Evolutionary conservation across 1,140 invertebrate genomes (phyloP).

Genomic region (Vanessa atalanta): DNA sequence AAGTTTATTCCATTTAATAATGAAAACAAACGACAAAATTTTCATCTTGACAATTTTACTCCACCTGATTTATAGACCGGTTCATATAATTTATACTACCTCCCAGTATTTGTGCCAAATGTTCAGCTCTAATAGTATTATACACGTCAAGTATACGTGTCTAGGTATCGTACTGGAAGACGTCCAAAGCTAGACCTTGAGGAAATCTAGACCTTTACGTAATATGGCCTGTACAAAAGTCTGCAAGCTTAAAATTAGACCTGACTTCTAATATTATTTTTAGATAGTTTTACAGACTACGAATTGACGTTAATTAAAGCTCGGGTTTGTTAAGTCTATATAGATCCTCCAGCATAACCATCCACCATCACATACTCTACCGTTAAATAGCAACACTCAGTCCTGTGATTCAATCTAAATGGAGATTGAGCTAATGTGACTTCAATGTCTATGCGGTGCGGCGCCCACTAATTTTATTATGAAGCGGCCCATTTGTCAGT

Average conservation of each 20-base stretch:
- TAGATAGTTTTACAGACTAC: background rate
- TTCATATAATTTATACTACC: background rate
- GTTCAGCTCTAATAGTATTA: background rate
- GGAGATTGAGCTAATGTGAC: too few species aligned
- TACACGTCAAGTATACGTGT: constrained; percentile 2
- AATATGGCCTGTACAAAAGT: background rate
- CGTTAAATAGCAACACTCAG: too few species aligned
- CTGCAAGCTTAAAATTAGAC: background rate
- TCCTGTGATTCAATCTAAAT: too few species aligned
- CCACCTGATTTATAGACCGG: background rate
- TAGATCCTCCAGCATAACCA: too few species aligned
- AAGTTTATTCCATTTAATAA: too few species aligned
- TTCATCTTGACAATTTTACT: background rate
- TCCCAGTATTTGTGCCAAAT: background rate
- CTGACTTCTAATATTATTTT: background rate
- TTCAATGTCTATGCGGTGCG: too few species aligned
- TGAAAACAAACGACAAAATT: too few species aligned
- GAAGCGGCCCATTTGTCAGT: too few species aligned
- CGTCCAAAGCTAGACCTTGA: constrained; percentile 20
- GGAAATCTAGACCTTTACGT: constrained; percentile 19
- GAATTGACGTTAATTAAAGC: too few species aligned
- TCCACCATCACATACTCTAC: too few species aligned
- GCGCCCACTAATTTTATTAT: too few species aligned
- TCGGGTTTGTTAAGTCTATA: too few species aligned
- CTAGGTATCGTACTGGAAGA: constrained; percentile 16